These are phyloP conservation scores for Pyxicephalus adspersus DNA, from an alignment of 2,113 vertebrate genomes.

Conservation along the genomic window DNA sequence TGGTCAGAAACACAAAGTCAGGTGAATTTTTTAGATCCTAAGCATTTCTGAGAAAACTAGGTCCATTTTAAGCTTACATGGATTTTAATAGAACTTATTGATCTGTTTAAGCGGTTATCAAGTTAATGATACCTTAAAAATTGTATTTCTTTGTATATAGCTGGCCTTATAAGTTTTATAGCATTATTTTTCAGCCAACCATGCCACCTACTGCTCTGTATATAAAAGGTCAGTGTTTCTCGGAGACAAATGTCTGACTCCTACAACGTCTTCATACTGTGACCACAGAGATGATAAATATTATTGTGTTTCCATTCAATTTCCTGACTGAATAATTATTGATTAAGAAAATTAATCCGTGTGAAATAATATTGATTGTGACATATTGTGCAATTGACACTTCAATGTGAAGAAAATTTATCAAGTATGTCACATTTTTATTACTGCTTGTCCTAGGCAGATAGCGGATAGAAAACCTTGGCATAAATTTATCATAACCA, in stretches of 20 bases:
- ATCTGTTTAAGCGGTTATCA: not conserved
- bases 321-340: slow-evolving; percentile 31
- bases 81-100: not conserved
- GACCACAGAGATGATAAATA: slow-evolving; percentile 7
- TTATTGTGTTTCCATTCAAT: not conserved
- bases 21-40: no score
- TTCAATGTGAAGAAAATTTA: not conserved
- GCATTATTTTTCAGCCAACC: slow-evolving; percentile 11
- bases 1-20: no score
- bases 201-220: slow-evolving; percentile 34
- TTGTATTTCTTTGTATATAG: slow-evolving; percentile 8
- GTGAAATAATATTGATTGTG: slow-evolving; percentile 5
- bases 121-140: not conserved
- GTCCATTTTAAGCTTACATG: no score
- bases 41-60: no score
- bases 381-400: slow-evolving; percentile 7
- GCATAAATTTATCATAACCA: not conserved
- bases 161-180: not conserved
- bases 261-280: slow-evolving; percentile 15
- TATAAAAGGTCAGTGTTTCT: slow-evolving; percentile 30
- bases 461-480: not conserved
- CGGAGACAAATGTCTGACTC: not conserved
- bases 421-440: not conserved
- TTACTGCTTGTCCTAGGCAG: not conserved
- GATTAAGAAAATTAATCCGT: slow-evolving; percentile 3